Percentiles rank a stretch among this genome's conserved stretches.
phyloP scores from a whole-genome alignment of 2,797 vertebrate species.

The Alauda arvensis region DNA sequence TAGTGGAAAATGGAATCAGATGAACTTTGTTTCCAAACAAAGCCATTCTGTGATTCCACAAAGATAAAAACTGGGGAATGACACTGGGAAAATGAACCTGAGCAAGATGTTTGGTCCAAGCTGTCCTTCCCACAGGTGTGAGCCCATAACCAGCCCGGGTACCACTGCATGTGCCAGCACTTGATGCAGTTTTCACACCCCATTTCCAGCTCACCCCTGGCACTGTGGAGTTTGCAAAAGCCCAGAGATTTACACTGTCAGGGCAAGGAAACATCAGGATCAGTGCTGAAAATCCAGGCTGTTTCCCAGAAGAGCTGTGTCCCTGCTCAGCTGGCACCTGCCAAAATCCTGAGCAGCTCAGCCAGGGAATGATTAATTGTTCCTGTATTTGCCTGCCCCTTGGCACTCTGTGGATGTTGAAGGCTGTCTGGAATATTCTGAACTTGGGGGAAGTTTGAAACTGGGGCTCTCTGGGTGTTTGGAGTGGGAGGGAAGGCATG shows the following conservation, averaged over 20 bases:
- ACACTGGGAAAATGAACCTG: accelerated
- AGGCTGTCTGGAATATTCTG: neutral
- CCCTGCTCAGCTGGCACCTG: neutral
- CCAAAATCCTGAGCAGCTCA: neutral
- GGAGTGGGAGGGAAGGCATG: neutral
- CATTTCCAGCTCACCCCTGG: neutral
- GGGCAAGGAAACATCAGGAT: neutral
- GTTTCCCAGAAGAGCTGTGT: neutral
- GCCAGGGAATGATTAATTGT: constrained; percentile 3
- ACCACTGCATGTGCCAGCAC: neutral
- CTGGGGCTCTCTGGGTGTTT: neutral
- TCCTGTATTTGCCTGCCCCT: neutral
- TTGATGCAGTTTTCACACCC: too few relatives aligned
- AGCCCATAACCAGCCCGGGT: neutral
- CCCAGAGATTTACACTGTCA: neutral
- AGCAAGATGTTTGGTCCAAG: neutral
- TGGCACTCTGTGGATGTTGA: neutral
- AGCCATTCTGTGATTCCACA: neutral
- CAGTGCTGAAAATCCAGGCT: neutral
- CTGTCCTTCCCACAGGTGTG: neutral
- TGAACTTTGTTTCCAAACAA: accelerated
- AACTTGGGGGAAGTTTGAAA: neutral
- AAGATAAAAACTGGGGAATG: neutral
- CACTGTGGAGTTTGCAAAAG: accelerated
- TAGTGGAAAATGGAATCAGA: neutral